Conservation (phyloP, 2,888 invertebrate genomes). For the Epinotia brunnichana region DNA sequence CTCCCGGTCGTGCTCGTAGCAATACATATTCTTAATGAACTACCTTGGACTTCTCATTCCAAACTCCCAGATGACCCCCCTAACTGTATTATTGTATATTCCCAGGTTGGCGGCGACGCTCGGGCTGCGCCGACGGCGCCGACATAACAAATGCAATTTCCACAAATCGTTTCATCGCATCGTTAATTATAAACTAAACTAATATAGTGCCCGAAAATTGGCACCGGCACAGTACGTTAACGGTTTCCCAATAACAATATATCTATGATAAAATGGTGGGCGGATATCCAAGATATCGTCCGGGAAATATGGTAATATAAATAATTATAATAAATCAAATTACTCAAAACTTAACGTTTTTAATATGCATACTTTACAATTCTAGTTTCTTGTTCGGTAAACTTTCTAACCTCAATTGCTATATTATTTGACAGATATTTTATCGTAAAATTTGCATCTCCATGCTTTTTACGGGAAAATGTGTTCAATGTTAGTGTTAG, state of each 20-base stretch:
- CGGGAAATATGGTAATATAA: conserved; percentile 1
- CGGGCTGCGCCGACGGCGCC: conserved; percentile 64
- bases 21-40: no score
- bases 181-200: conserved; percentile 60
- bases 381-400: neutral
- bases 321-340: conserved; percentile 10
- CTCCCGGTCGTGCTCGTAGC: no score
- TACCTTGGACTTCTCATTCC: no score
- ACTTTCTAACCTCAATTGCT: neutral
- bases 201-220: conserved; percentile 36
- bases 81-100: no score
- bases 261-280: neutral
- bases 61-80: no score
- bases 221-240: conserved; percentile 33
- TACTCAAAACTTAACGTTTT: conserved; percentile 11
- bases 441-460: neutral
- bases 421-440: neutral
- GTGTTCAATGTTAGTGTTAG: neutral
- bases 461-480: neutral
- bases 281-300: neutral
- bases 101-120: conserved; percentile 69
- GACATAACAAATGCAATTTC: conserved; percentile 73
- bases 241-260: neutral
- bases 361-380: neutral
- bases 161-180: conserved; percentile 73